Evolutionary conservation across 92 coral and sea anemone species (phyloP).

Genomic region (Epizoanthus scotinus): DNA sequence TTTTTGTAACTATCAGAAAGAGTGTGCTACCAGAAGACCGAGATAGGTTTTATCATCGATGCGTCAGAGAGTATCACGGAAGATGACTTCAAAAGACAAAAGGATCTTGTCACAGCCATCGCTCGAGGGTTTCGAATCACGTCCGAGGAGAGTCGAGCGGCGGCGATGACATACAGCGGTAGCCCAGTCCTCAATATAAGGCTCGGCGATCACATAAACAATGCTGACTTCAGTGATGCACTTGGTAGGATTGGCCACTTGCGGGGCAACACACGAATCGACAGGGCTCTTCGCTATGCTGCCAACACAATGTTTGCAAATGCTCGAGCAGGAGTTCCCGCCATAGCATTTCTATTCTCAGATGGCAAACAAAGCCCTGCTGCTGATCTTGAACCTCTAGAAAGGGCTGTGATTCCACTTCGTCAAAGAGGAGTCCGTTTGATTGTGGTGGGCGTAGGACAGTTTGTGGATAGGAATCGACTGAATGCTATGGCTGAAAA

Average conservation of each 20-base stretch:
- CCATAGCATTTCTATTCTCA: constrained; percentile 86
- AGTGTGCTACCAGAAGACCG: constrained; percentile 63
- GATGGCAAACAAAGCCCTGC: constrained; percentile 73
- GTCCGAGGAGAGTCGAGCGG: constrained; percentile 64
- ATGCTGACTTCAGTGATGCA: constrained; percentile 58
- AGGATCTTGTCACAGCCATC: constrained; percentile 72
- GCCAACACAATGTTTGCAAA: constrained; percentile 59
- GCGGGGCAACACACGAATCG: constrained; percentile 76
- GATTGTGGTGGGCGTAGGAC: constrained; percentile 81
- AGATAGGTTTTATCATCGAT: constrained; percentile 80
- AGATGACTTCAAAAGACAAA: constrained; percentile 65
- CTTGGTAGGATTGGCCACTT: constrained; percentile 64
- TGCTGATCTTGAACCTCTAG: constrained; percentile 65
- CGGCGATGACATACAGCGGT: constrained; percentile 77
- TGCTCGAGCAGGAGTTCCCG: constrained; percentile 66
- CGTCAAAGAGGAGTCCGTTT: constrained; percentile 78
- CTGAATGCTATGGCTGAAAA: constrained; percentile 57
- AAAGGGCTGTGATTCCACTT: constrained; percentile 71
- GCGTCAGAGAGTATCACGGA: constrained; percentile 80
- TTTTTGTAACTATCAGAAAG: constrained; percentile 18
- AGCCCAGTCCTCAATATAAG: constrained; percentile 59
- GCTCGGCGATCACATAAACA: constrained; percentile 45
- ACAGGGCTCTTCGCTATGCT: constrained; percentile 78
- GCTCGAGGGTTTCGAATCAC: constrained; percentile 66
- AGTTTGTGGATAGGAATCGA: constrained; percentile 56